Conservation (phyloP, 2,888 invertebrate genomes). For the Cheilosia grossa region DNA sequence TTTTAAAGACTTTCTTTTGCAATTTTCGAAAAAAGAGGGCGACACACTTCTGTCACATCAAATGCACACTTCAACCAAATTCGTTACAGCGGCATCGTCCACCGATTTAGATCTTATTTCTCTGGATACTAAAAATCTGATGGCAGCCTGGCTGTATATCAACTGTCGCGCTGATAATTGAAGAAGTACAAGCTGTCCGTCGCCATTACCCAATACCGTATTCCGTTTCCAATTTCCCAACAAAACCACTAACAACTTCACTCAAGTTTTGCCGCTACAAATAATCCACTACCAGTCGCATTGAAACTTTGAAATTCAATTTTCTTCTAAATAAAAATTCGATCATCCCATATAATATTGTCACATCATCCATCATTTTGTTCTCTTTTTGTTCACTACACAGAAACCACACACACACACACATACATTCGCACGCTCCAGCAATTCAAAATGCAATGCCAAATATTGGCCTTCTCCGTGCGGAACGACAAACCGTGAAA, state of each 20-base stretch:
- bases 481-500: slow-evolving; percentile 39
- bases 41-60: no score
- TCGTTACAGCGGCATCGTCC: no score
- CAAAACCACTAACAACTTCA: not conserved
- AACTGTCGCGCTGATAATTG: no score
- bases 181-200: no score
- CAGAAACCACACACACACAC: not conserved
- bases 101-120: no score
- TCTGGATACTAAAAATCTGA: no score
- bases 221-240: not conserved
- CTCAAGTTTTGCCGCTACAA: not conserved
- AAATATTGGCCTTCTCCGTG: slow-evolving; percentile 12
- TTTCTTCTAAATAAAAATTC: slow-evolving; percentile 38
- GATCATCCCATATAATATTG: slow-evolving; percentile 31
- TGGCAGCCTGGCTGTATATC: no score
- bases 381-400: slow-evolving; percentile 4
- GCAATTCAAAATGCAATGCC: slow-evolving; percentile 19
- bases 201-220: not conserved
- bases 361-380: slow-evolving; percentile 51
- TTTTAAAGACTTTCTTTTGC: no score
- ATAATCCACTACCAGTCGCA: not conserved
- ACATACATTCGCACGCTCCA: not conserved
- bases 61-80: no score
- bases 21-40: no score
- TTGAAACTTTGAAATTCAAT: slow-evolving; percentile 10